phyloP scores from a whole-genome alignment of 2,888 invertebrate genomes.

The Ctena decussata region DNA sequence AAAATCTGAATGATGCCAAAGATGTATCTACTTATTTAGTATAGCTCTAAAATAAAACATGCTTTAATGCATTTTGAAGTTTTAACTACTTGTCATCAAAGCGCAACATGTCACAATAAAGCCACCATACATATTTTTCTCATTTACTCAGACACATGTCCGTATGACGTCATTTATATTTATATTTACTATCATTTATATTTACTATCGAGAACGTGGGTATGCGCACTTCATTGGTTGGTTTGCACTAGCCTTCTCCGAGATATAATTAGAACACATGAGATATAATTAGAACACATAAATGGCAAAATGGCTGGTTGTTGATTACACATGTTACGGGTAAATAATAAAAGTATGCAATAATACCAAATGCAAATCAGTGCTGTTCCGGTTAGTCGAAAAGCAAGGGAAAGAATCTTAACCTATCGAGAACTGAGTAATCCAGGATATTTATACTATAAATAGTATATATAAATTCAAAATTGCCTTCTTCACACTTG shows the following conservation, averaged over 20 bases:
- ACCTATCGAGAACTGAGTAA: not conserved
- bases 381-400: not conserved
- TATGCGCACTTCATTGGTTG: no score
- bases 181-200: no score
- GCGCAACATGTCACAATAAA: not conserved
- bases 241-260: not conserved
- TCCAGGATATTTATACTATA: not conserved
- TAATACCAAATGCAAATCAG: no score
- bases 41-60: no score
- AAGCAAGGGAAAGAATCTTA: not conserved
- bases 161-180: not conserved
- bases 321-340: not conserved
- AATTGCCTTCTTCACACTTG: no score
- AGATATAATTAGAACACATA: not conserved
- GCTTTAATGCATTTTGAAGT: not conserved
- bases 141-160: not conserved
- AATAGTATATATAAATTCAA: no score
- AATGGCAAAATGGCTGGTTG: not conserved
- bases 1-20: not conserved
- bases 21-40: no score
- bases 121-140: no score
- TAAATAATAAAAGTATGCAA: not conserved
- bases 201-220: not conserved
- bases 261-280: not conserved
- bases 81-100: not conserved